Evolutionary conservation across 2,113 vertebrate genomes (phyloP), one percentile per base, ranked within the genome.

Genomic region (Rhinichthys klamathensis): DNA sequence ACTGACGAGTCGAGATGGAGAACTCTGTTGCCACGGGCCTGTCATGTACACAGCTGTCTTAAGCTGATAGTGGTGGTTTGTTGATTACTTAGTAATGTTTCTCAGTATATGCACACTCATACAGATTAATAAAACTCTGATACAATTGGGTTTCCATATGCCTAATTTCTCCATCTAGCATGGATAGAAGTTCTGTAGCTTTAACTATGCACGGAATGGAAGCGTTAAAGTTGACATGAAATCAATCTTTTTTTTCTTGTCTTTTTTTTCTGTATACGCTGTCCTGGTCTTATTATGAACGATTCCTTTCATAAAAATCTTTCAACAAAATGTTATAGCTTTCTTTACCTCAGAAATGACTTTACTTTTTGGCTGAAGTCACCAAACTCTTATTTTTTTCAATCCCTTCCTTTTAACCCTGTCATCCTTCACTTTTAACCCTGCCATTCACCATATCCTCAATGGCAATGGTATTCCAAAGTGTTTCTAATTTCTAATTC

Each of bases 61-160:
- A 13, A 32, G 27, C 80, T 81, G 80, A 81, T 81, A 81, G 27
- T 69, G 80, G 44, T 54, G 44, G 25, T 35, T 81, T 81, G 61
- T 15, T 81, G 79, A 69, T 32, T 35, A 69, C 25, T 69, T 67
- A 3, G 13, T 32, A 21, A 18, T 46, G 44, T 75, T 75, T 49
- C 60, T 67, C 8, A 30, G 44, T 30, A 46, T 9, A 27, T 3
- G 13, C n/a, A 46, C 58, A 46, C 56, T 74, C 41, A 46, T 74
- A 61, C 4, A 41, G 32, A 60, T 60, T 9, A 79, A 79, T 79
- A 60, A 3, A 61, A 61, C 35, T 27, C 23, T 41, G n/a, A 41
- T 61, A 16, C 32, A 23, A 79, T 25, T 41, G 56, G 38, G 9
- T 63, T 80, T 63, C 2, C 23, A 61, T 30, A 30, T 63, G 32